Conservation (phyloP, 37 sponge, comb jelly and placozoan species). For the Aplysina aerophoba region DNA sequence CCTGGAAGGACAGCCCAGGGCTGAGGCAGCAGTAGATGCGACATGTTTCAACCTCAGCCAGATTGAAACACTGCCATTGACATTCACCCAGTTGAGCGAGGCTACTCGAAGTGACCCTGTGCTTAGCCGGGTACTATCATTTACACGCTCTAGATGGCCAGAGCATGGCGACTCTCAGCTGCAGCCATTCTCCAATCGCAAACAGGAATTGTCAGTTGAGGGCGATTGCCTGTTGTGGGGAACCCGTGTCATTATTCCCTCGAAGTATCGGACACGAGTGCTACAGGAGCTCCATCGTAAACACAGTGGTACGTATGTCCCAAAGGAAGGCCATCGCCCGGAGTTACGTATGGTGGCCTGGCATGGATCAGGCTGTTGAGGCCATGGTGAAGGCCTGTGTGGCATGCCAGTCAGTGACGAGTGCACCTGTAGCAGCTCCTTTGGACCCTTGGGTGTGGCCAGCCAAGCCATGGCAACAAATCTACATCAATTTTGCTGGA, state of each 20-base stretch:
- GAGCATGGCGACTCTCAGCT: neutral
- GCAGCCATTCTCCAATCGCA: neutral
- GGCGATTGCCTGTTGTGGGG: neutral
- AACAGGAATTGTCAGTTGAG: slow-evolving; percentile 4
- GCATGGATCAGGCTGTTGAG: slow-evolving; percentile 4
- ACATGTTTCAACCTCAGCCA: slow-evolving; percentile 19
- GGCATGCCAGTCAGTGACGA: neutral
- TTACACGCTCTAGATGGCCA: slow-evolving; percentile 4
- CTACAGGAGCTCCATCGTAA: neutral
- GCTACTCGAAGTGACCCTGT: neutral
- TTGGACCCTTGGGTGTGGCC: slow-evolving; percentile 36
- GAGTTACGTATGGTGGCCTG: slow-evolving; percentile 28
- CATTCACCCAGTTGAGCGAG: neutral
- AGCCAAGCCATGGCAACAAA: neutral
- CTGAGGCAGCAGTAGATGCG: slow-evolving; percentile 9
- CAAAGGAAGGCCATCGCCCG: slow-evolving; percentile 18
- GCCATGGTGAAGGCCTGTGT: neutral
- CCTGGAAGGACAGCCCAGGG: neutral
- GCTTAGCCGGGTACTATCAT: neutral
- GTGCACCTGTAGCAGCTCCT: neutral
- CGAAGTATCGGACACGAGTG: neutral
- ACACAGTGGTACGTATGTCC: slow-evolving; percentile 9
- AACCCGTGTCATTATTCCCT: slow-evolving; percentile 8
- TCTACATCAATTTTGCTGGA: slow-evolving; percentile 22
- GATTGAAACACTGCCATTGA: slow-evolving; percentile 2